These are phyloP conservation scores for Atrichornis clamosus DNA, from an alignment of 2,113 vertebrate species.

Conservation along the genomic window DNA sequence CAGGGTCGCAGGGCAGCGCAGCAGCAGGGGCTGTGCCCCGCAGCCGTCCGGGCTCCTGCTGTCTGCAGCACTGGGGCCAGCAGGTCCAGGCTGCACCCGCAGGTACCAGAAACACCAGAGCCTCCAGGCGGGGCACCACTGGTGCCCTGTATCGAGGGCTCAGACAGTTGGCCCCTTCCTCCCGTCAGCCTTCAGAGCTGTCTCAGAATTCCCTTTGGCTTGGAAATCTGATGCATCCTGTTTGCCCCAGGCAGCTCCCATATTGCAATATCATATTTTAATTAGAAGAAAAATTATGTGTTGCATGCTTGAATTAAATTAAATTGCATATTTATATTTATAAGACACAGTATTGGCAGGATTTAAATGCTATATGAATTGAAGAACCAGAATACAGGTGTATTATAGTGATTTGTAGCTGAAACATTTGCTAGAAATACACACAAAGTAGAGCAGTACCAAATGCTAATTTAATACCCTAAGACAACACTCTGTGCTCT, in stretches of 20 bases:
- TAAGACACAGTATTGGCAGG: constrained; percentile 36
- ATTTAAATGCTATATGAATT: constrained; percentile 26
- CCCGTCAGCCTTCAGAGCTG: not conserved
- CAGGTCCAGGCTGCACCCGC: not conserved
- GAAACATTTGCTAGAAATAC: constrained; percentile 27
- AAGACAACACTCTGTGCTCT: not conserved
- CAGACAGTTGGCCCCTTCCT: not conserved
- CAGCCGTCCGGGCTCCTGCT: not conserved
- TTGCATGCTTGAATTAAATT: constrained; percentile 45
- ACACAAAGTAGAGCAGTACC: constrained; percentile 27
- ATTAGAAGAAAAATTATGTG: constrained; percentile 46
- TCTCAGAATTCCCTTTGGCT: not conserved
- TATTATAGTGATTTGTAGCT: constrained; percentile 47
- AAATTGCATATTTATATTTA: constrained; percentile 57
- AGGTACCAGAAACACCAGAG: accelerated
- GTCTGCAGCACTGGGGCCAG: not conserved
- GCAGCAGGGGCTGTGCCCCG: accelerated
- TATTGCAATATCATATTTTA: not conserved
- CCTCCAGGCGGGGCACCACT: not conserved
- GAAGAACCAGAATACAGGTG: constrained; percentile 38
- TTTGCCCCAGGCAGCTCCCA: constrained; percentile 18
- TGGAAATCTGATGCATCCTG: not conserved
- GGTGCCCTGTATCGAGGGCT: accelerated
- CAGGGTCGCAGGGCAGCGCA: not conserved
- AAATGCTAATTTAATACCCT: constrained; percentile 55